Base-by-base conservation (phyloP, 2,888 invertebrate species). In the Sinelater perroti region DNA sequence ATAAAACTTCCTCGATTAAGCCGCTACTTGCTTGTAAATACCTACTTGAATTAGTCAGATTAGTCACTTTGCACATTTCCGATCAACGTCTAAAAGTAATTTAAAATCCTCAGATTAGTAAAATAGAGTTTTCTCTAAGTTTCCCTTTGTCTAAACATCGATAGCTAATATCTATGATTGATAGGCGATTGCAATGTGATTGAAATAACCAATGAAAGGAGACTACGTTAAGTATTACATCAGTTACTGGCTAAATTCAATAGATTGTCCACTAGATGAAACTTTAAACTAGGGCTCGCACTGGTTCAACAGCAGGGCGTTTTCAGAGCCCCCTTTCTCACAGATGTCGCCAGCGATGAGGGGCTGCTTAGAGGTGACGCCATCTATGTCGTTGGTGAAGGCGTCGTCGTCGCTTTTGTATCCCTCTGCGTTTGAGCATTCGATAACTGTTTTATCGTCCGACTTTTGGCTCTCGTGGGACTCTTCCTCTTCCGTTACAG, bases 401-500 rank as follows among this genome's bases (percentile, higher is more conserved):
- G 75, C 75, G 31, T 73, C 73, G 30, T 76, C 75, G 30, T 73
- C 74, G 35, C 71, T 72, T 47, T 65, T 63, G 28, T 70, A 67
- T 4, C 70, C 72, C 33, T 50, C 42, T 3, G 28, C 44, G 31
- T 69, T 67, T 49, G 67, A 67, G 52, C 75, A 77, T 63, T 77
- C 78, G 20, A 77, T 74, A 5, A 72, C 75, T 18, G 77, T 77
- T 68, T 75, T 75, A 42, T 75, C 77, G 26, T 77, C 76, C 3
- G 78, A 77, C 64, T 76, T 77, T 26, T 73, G 71, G 58, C 74
- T 76, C 24, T 75, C 77, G 54, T 75, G 74, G 1, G 78, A 77
- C 61, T 80, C 79, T 44, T 79, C 79, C 56, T 79, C 78, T 69
- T 80, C 79, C 26, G 74, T 74, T 10, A 79, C 69, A 3, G 78